Conservation (phyloP, 2,888 invertebrate genomes). For the Neoscelio sp. region DNA sequence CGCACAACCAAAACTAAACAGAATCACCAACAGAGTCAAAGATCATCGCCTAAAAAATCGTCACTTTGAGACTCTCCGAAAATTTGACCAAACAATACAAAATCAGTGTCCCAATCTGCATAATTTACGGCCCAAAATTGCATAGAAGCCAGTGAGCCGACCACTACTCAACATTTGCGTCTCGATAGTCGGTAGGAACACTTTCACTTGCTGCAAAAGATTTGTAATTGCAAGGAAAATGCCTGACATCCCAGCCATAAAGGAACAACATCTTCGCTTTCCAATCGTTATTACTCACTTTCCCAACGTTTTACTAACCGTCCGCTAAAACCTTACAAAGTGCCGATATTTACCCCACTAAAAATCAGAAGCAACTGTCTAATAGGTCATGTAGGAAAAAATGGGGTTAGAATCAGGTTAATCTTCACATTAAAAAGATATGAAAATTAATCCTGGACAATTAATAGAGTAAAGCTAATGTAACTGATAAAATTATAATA, state of each 20-base stretch:
- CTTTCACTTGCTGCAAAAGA: slow-evolving; percentile 42
- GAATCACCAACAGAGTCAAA: slow-evolving; percentile 16
- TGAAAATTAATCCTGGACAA: no score
- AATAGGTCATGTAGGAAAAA: slow-evolving; percentile 68
- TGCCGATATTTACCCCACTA: slow-evolving; percentile 37
- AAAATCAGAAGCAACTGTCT: slow-evolving; percentile 48
- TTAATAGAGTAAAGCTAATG: no score
- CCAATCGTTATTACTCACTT: slow-evolving; percentile 59
- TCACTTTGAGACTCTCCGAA: slow-evolving; percentile 10
- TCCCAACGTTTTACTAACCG: slow-evolving; percentile 28
- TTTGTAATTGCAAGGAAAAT: slow-evolving; percentile 32
- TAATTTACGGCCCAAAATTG: slow-evolving; percentile 46
- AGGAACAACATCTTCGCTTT: slow-evolving; percentile 44
- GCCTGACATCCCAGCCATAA: slow-evolving; percentile 20
- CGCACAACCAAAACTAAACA: slow-evolving; percentile 5
- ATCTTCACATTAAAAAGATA: no score
- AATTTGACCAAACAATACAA: neutral
- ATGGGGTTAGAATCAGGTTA: slow-evolving; percentile 76
- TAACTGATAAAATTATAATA: no score
- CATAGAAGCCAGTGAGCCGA: slow-evolving; percentile 26
- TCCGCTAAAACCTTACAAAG: slow-evolving; percentile 38
- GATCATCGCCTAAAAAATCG: slow-evolving; percentile 27
- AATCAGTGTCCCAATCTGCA: slow-evolving; percentile 30
- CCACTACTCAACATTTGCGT: slow-evolving; percentile 61
- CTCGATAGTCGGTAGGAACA: slow-evolving; percentile 27